phyloP scores from a whole-genome alignment of 2,797 vertebrate species.

The Siniperca scherzeri region DNA sequence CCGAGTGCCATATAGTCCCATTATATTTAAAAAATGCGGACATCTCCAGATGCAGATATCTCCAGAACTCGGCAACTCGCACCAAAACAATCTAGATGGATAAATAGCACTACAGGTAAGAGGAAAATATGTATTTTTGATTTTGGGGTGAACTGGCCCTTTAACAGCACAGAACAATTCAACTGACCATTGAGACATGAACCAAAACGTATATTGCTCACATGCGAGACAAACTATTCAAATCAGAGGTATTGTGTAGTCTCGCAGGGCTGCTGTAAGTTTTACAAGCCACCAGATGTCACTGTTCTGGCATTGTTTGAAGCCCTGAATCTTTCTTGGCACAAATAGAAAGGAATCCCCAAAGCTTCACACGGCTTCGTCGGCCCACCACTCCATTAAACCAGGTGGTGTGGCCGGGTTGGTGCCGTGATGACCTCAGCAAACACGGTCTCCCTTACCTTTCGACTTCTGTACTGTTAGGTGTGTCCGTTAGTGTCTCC shows the following conservation, averaged over 20 bases:
- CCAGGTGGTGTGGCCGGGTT: too few species aligned
- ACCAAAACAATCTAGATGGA: too few species aligned
- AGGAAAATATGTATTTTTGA: too few species aligned
- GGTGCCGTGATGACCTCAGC: background rate
- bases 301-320: background rate
- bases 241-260: background rate
- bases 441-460: constrained; percentile 32
- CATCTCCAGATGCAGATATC: too few species aligned
- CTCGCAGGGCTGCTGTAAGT: background rate
- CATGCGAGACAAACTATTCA: background rate
- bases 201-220: background rate
- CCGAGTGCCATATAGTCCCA: too few species aligned
- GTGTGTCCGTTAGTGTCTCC: constrained; percentile 14
- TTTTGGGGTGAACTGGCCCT: too few species aligned
- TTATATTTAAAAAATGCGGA: too few species aligned
- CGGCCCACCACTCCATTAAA: too few species aligned
- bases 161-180: too few species aligned
- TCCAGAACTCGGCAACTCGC: too few species aligned
- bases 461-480: constrained; percentile 37
- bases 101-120: too few species aligned
- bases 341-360: background rate
- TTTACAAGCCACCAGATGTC: background rate
- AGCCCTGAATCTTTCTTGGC: background rate
- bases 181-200: too few species aligned
- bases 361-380: background rate